Conservation (phyloP, 2,113 vertebrate genomes). For the Balaenoptera acutorostrata region DNA sequence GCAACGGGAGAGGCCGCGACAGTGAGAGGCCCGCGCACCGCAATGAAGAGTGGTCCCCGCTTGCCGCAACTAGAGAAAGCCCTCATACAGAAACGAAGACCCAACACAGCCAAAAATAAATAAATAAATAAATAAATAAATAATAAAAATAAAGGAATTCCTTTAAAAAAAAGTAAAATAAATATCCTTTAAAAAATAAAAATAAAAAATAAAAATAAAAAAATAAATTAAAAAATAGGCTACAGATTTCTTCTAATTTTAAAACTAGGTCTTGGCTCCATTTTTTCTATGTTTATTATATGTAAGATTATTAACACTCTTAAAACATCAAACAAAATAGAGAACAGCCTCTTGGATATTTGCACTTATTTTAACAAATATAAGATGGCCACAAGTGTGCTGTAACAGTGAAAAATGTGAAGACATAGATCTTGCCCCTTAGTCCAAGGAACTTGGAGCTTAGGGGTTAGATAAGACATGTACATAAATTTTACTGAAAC, state of each 20-base stretch:
- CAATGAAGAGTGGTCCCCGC: too few relatives aligned
- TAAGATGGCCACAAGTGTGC: neutral
- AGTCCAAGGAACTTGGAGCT: neutral
- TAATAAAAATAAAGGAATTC: too few relatives aligned
- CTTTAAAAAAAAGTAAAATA: too few relatives aligned
- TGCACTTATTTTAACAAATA: neutral
- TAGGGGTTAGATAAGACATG: neutral
- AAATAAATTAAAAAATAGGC: neutral
- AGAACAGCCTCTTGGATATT: neutral
- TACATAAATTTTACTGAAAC: neutral
- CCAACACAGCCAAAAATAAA: too few relatives aligned
- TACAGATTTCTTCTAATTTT: neutral
- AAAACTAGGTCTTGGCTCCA: neutral
- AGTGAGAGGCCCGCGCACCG: too few relatives aligned
- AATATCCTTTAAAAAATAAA: too few relatives aligned
- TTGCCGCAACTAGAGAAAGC: too few relatives aligned
- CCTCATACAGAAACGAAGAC: too few relatives aligned
- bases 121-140: too few relatives aligned
- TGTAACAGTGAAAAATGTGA: neutral
- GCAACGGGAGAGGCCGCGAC: too few relatives aligned
- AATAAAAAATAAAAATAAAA: too few relatives aligned
- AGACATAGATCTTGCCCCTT: neutral
- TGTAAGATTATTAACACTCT: neutral
- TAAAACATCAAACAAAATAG: neutral
- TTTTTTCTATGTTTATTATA: neutral